Evolutionary conservation across 2,113 vertebrate species (phyloP), one percentile per base, ranked within the genome.

Genomic region (Dasyornis broadbenti): DNA sequence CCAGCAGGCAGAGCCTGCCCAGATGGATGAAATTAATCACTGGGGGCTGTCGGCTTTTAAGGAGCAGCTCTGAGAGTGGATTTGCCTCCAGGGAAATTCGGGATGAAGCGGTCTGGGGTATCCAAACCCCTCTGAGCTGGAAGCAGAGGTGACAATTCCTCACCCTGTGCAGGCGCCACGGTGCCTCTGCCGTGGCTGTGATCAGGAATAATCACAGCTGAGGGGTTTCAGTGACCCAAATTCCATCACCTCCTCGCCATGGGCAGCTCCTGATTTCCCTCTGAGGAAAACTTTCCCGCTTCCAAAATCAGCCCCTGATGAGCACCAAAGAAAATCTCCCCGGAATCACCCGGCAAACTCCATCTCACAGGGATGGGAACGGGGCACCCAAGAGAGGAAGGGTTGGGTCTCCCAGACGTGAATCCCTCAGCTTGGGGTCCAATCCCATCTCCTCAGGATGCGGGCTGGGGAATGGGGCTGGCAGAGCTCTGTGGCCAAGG

Each of bases 141-240:
- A 64, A 82, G 22, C 7, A 26, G 45, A 28, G 31, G 11, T 14
- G 39, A 31, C 8, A 31, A 31, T 6, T n/a, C 20, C 42, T 30
- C 2, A 13, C 17, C n/a, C 2, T 1, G 1, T 21, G 50, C 6
- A 9, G 59, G 3, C n/a, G n/a, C n/a, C n/a, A n/a, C n/a, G n/a
- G n/a, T 22, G 24, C n/a, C n/a, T 23, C 8, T 57, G 12, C 63
- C 8, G 5, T 2, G 54, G n/a, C 3, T 68, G 30, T 13, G 39
- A 3, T 30, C 14, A 37, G 44, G 22, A 80, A 44, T 6, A 11
- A 69, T 0, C 37, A 53, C 23, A 85, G 2, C 8, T 0, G 4
- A 33, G 21, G 35, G 1, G 10, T 35, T 84, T 21, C 15, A 47
- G 15, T 11, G 56, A n/a, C 44, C 2, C 21, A 23, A 9, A 76